Conservation (phyloP, 2,888 invertebrate species). For the Digitonthophagus gazella region DNA sequence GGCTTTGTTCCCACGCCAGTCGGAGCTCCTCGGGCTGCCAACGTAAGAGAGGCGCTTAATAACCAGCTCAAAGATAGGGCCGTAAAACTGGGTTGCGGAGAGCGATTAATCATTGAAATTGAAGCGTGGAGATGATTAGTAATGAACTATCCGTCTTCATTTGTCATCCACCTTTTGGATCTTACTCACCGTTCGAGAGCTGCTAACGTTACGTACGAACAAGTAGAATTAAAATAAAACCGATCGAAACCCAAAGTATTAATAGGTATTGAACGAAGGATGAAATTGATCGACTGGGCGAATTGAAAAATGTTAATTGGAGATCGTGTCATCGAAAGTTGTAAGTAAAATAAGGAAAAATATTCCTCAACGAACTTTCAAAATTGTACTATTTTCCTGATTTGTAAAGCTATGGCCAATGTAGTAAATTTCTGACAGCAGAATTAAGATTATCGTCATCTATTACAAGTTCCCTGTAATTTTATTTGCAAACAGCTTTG, state of each 20-base stretch:
- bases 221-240: too few relatives aligned
- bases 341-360: not conserved
- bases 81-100: conserved; percentile 23
- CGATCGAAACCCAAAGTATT: too few relatives aligned
- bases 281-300: not conserved
- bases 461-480: too few relatives aligned
- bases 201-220: not conserved
- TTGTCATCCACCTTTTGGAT: conserved; percentile 20
- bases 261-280: not conserved
- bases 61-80: conserved; percentile 22
- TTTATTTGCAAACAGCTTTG: too few relatives aligned
- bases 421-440: too few relatives aligned
- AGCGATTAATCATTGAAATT: conserved; percentile 26
- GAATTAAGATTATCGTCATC: too few relatives aligned
- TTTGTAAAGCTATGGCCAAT: too few relatives aligned
- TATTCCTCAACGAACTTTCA: too few relatives aligned
- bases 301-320: not conserved
- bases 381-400: too few relatives aligned
- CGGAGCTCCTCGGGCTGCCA: not conserved
- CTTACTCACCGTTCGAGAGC: not conserved
- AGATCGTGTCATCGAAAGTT: not conserved
- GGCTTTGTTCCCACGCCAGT: not conserved
- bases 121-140: conserved; percentile 28
- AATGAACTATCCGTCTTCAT: conserved; percentile 28
- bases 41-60: conserved; percentile 14